Evolutionary conservation across 2,113 vertebrate genomes (phyloP), one percentile per base, ranked within the genome.

Genomic region (Forbesichthys agassizii): DNA sequence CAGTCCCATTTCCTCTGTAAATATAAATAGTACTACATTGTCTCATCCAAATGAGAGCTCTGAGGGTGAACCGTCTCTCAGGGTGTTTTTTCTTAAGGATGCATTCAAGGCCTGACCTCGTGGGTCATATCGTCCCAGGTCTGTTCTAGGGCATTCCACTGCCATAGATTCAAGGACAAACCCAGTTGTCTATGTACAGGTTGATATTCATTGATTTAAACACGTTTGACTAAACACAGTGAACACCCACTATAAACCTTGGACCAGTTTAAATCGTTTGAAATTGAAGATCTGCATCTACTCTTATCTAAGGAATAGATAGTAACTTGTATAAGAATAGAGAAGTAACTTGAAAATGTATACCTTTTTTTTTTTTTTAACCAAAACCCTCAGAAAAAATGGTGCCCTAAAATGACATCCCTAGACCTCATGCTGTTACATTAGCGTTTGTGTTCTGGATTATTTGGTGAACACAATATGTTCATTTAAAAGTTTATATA

Each of bases 341-440:
- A 42, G 4, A 42, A 42, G 36, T 42, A 42, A 42, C 36, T 42
- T 42, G 36, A 42, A 42, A 8, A 42, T 42, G 0, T 42, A 8
- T 5, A 42, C 5, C 0, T 42, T 42, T 42, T 42, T 42, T 42
- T 42, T 42, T 42, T 42, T 42, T 42, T 42, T 42, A 61, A 77
- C 70, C 72, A 68, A 74, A 86, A 83, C 78, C 54, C 52, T 52
- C 61, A 1, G 20, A n/a, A 57, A 52, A 56, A 18, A 36, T 55
- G 63, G 3, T 75, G 59, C 73, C 69, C 57, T 13, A 33, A 66
- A n/a, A 51, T 48, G 61, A 77, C 64, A 74, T 49, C 73, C 73
- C 75, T 61, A 51, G 71, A 83, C 79, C 80, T 86, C 84, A 79
- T 46, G 72, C 69, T 54, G 75, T 81, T 73, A 54, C 73, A 71